phyloP scores from a whole-genome alignment of 1,140 invertebrate genomes.

The Psix sp. region DNA sequence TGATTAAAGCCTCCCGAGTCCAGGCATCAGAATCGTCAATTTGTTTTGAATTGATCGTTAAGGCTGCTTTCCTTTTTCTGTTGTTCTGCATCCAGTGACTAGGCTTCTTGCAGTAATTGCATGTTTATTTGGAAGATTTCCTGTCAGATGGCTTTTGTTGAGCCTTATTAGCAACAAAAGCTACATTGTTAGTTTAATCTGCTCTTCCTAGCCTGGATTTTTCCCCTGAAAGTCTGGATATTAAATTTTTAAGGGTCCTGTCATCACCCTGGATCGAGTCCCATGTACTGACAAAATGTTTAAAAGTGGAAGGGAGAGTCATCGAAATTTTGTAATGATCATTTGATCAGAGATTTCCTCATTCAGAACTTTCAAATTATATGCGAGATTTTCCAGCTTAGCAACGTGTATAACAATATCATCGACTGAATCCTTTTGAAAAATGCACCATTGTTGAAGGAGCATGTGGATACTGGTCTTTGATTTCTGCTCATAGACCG shows the following conservation, averaged over 20 bases:
- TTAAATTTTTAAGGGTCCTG: slow-evolving; percentile 59
- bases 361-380: slow-evolving; percentile 57
- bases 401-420: slow-evolving; percentile 59
- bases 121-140: slow-evolving; percentile 6
- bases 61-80: slow-evolving; percentile 8
- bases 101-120: slow-evolving; percentile 23
- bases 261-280: slow-evolving; percentile 55
- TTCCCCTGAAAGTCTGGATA: slow-evolving; percentile 52
- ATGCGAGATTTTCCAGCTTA: slow-evolving; percentile 60
- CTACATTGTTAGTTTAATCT: slow-evolving; percentile 6
- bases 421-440: slow-evolving; percentile 17
- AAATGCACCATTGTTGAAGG: slow-evolving; percentile 65
- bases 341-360: slow-evolving; percentile 60
- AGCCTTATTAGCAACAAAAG: neutral
- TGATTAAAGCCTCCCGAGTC: no score
- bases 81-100: slow-evolving; percentile 7
- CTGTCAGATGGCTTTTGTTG: slow-evolving; percentile 4
- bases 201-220: slow-evolving; percentile 9
- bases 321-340: slow-evolving; percentile 66
- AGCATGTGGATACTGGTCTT: slow-evolving; percentile 67
- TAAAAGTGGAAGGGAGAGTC: slow-evolving; percentile 58
- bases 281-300: slow-evolving; percentile 69
- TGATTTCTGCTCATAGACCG: slow-evolving; percentile 69
- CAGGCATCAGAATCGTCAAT: no score
- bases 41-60: no score